Base-by-base conservation (phyloP, 1,140 invertebrate genomes). In the Microvelia longipes region DNA sequence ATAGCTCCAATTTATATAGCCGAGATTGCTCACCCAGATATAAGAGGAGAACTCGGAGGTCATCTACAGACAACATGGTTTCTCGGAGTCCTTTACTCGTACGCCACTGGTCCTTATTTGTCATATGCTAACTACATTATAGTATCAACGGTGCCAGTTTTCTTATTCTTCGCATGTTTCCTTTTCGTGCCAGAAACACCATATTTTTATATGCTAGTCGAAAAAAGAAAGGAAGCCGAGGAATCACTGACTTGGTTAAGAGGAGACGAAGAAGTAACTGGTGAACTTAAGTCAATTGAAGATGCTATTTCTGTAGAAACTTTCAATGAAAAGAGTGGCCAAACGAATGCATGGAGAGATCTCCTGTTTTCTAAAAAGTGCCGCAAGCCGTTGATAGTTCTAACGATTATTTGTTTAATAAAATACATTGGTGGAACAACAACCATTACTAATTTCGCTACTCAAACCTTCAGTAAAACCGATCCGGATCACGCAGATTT, bases 111-210 rank as follows among this genome's bases (percentile, higher is more conserved):
- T 0, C 78, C 80, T 15, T 78, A 79, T 67, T 29, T 72, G 29
- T 50, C 28, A 2, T 70, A 69, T 60, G 50, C 67, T 5, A 35
- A 60, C 26, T 73, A 71, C 35, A 30, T 28, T 14, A 62, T 29
- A 25, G 30, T 66, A 29, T 71, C 30, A 14, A 61, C 70, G 15
- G 26, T 69, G 0, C 25, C 74, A 28, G 13, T 77, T 15, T 67
- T 75, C 0, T 64, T 81, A 24, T 78, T 79, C 29, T 70, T 69
- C 13, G 35, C 68, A n/a, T 70, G 68, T 2, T 71, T 80, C 74
- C 72, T 75, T 29, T 77, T 76, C 19, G 77, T 82, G 66, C 92
- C 92, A 0, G 93, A 95, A 77, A 89, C 89, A 35, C 93, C 93
- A 0, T 87, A 86, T 69, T 91, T 84, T 71, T 80, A 87, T 29